Conservation (phyloP, 2,113 vertebrate species). For the Hippoglossus stenolepis region DNA sequence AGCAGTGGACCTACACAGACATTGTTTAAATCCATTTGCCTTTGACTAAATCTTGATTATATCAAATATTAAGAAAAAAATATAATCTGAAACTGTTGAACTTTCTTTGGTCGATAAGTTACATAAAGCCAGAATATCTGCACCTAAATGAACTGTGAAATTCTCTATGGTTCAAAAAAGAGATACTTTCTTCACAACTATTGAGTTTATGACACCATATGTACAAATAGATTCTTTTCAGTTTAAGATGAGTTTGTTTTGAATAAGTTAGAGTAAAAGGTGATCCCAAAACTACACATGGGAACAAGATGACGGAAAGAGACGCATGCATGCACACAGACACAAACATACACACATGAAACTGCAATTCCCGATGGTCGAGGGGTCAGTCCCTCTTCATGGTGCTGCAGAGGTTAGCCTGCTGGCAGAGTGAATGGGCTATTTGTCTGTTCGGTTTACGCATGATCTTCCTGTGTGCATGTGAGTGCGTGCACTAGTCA, state of each 20-base stretch:
- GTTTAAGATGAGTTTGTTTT: background rate
- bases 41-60: conserved; percentile 12
- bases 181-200: background rate
- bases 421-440: conserved; percentile 42
- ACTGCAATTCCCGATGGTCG: background rate
- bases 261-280: background rate
- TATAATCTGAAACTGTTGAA: conserved; percentile 13
- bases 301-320: conserved; percentile 25
- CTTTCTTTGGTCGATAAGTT: conserved; percentile 63
- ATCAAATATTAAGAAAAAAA: conserved; percentile 30
- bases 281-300: conserved; percentile 13
- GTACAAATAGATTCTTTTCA: conserved; percentile 15
- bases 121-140: conserved; percentile 7
- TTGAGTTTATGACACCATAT: conserved; percentile 7
- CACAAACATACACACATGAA: background rate
- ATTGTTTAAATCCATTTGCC: conserved; percentile 16
- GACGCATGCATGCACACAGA: background rate
- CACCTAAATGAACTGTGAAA: conserved; percentile 33
- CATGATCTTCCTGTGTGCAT: no score
- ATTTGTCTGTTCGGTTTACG: conserved; percentile 35
- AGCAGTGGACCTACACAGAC: conserved; percentile 23
- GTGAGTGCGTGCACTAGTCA: no score
- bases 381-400: conserved; percentile 28
- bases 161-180: conserved; percentile 4
- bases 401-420: conserved; percentile 23